These are phyloP conservation scores for Rhodophaea formosa DNA, from an alignment of 2,888 invertebrate genomes.

Conservation along the genomic window DNA sequence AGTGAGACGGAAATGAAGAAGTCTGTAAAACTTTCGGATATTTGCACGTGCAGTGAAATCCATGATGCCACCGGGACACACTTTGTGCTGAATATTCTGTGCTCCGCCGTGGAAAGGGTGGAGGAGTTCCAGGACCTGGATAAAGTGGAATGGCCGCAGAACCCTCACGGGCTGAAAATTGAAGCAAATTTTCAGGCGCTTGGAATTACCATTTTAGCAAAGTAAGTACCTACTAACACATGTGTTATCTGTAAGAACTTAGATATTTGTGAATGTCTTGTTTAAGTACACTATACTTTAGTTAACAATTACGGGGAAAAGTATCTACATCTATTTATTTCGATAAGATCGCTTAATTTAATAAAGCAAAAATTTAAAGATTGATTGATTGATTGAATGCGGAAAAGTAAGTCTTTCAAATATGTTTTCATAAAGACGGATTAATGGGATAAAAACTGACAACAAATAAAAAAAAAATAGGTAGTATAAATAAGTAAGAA, in stretches of 20 bases:
- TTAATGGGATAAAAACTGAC: no score
- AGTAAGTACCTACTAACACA: conserved; percentile 50
- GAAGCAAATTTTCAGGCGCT: conserved; percentile 68
- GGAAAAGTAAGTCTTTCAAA: no score
- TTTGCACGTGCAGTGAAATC: conserved; percentile 75
- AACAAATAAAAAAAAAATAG: no score
- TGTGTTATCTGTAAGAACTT: background rate
- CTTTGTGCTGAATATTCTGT: conserved; percentile 70
- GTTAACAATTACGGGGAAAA: no score
- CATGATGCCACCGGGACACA: conserved; percentile 62
- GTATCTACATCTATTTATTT: no score
- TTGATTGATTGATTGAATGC: no score
- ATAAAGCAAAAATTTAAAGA: no score
- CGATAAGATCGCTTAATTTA: no score
- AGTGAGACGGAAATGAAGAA: conserved; percentile 31
- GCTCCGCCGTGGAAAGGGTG: conserved; percentile 63
- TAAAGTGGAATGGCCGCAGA: conserved; percentile 70
- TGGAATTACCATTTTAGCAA: conserved; percentile 64
- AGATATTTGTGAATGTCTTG: no score
- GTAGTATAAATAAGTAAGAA: no score
- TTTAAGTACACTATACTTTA: no score
- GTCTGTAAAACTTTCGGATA: conserved; percentile 61
- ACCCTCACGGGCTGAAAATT: conserved; percentile 68
- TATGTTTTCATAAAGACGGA: no score
- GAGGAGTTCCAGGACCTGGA: conserved; percentile 65